A percentile compares a stretch with the other conserved stretches of the same genome.
Evolutionary conservation across 2,888 invertebrate genomes (phyloP).

Genomic region (Morinoia aosen): DNA sequence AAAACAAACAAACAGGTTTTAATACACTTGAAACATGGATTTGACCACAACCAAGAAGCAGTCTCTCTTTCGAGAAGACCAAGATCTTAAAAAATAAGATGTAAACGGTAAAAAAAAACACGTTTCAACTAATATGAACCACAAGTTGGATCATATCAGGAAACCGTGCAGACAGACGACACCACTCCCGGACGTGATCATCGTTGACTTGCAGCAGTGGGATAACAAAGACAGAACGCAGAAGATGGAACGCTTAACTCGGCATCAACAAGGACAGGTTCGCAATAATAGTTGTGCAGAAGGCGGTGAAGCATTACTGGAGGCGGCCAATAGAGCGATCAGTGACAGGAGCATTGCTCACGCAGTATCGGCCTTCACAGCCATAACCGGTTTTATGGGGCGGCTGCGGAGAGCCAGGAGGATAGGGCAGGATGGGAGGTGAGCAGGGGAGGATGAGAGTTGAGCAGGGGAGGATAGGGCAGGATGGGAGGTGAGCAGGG

Average conservation of each 20-base stretch:
- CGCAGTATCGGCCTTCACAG: background rate
- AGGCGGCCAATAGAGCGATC: background rate
- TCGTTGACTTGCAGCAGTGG: background rate
- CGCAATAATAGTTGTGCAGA: background rate
- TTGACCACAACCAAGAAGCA: too few relatives aligned
- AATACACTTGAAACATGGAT: too few relatives aligned
- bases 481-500: too few relatives aligned
- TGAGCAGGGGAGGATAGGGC: too few relatives aligned
- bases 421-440: background rate
- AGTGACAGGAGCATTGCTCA: background rate
- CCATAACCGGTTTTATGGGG: background rate
- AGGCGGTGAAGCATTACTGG: background rate
- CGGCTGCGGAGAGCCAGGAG: background rate
- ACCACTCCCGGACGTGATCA: background rate
- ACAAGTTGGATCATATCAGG: background rate
- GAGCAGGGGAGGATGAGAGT: background rate
- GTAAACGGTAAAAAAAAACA: background rate
- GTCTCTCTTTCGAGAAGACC: background rate
- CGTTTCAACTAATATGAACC: background rate
- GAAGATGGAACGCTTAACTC: background rate
- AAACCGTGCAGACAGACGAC: background rate
- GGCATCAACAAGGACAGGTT: background rate
- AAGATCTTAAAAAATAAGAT: background rate
- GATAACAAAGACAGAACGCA: background rate
- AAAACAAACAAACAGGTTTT: too few relatives aligned